phyloP scores from a whole-genome alignment of 2,113 vertebrate species.

The Dascyllus trimaculatus region DNA sequence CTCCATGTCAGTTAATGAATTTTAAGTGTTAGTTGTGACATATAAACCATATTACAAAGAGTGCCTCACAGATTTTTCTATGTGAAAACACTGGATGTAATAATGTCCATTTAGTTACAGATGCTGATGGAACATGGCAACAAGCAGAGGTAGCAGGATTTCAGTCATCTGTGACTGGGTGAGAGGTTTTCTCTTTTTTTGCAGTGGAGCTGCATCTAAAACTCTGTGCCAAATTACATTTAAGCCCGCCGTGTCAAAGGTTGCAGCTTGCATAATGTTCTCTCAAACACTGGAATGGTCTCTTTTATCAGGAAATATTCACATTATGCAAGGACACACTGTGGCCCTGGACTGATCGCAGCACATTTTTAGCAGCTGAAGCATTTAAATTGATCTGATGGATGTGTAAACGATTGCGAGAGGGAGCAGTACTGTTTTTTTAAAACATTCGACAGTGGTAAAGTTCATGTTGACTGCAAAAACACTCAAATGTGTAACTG shows the following conservation, averaged over 20 bases:
- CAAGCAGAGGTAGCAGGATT: not conserved
- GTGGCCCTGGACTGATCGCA: conserved; percentile 21
- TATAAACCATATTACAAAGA: no score
- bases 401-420: not conserved
- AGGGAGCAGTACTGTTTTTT: not conserved
- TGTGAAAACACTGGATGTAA: not conserved
- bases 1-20: no score
- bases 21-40: no score
- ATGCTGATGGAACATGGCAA: not conserved
- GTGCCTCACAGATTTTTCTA: not conserved
- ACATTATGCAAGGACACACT: conserved; percentile 45
- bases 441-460: no score
- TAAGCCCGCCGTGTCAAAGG: conserved; percentile 59
- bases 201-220: conserved; percentile 18
- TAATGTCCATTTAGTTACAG: not conserved
- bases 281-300: conserved; percentile 40
- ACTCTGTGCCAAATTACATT: conserved; percentile 61
- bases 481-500: not conserved
- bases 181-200: conserved; percentile 24
- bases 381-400: conserved; percentile 29
- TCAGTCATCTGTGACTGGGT: conserved; percentile 7
- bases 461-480: no score
- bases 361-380: conserved; percentile 33
- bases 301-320: conserved; percentile 51
- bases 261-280: conserved; percentile 56